Conservation (phyloP, 2,113 vertebrate species). For the Pelecanoides urinatrix region DNA sequence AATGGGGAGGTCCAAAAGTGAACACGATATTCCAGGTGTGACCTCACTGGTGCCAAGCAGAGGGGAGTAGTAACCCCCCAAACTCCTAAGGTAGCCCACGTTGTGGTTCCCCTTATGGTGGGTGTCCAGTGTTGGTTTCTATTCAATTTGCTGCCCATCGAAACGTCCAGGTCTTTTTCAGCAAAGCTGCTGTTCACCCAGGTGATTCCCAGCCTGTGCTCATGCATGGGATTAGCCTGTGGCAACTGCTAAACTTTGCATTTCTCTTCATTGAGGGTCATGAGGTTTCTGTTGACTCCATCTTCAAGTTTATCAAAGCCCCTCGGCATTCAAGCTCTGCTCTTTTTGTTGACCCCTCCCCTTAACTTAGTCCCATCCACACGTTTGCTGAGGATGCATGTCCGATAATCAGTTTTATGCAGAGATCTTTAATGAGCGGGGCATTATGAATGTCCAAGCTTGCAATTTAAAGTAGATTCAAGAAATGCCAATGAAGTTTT, state of each 20-base stretch:
- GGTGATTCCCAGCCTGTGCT: neutral
- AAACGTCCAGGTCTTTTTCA: neutral
- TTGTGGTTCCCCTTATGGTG: neutral
- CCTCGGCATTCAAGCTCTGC: neutral
- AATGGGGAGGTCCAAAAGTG: neutral
- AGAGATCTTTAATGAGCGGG: neutral
- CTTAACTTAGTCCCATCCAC: neutral
- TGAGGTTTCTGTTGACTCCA: neutral
- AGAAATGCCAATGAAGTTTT: neutral
- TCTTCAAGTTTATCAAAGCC: neutral
- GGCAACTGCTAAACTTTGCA: neutral
- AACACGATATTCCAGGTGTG: neutral
- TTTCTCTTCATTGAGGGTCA: neutral
- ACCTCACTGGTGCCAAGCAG: neutral
- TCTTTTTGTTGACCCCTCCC: neutral
- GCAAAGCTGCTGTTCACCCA: neutral
- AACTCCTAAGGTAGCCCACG: neutral
- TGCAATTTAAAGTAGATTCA: neutral
- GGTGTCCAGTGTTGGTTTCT: neutral
- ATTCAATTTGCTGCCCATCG: neutral
- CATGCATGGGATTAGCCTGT: neutral
- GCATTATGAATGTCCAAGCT: neutral
- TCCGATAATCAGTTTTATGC: neutral
- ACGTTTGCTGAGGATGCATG: neutral
- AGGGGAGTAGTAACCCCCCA: neutral